phyloP scores from a whole-genome alignment of 2,113 vertebrate species.

The Hemibagrus wyckioides region DNA sequence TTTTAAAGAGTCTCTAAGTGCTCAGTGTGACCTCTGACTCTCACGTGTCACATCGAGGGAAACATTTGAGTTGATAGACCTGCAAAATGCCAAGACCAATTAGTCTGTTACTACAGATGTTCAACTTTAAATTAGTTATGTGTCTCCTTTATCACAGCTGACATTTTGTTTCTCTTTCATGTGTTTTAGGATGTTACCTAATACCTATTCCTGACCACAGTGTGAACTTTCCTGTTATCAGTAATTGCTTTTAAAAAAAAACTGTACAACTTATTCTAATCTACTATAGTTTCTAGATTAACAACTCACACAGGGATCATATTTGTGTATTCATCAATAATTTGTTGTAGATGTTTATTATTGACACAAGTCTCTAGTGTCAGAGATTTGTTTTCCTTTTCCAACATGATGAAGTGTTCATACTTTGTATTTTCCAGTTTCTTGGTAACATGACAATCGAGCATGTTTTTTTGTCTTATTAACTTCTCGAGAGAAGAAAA shows the following conservation, averaged over 20 bases:
- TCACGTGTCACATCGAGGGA: background rate
- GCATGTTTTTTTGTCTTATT: background rate
- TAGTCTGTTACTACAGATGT: background rate
- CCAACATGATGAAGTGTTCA: background rate
- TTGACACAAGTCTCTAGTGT: background rate
- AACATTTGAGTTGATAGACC: conserved; percentile 31
- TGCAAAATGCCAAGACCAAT: background rate
- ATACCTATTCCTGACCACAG: background rate
- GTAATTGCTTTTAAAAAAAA: background rate
- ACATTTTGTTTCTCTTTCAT: background rate
- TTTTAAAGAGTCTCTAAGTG: conserved; percentile 36
- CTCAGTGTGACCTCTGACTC: conserved; percentile 31
- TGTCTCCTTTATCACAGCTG: background rate
- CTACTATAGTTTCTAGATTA: no score
- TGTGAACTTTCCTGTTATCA: background rate
- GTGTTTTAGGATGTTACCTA: background rate
- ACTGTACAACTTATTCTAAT: no score
- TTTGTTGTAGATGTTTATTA: background rate
- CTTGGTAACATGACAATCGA: background rate
- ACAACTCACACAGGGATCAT: background rate
- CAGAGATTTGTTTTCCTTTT: background rate
- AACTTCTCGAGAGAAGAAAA: background rate
- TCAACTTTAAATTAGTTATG: background rate
- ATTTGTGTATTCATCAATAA: background rate
- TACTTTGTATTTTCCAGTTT: no score